Evolutionary conservation across 2,797 vertebrate species (phyloP).

Genomic region (Paratrypauchen microcephalus): DNA sequence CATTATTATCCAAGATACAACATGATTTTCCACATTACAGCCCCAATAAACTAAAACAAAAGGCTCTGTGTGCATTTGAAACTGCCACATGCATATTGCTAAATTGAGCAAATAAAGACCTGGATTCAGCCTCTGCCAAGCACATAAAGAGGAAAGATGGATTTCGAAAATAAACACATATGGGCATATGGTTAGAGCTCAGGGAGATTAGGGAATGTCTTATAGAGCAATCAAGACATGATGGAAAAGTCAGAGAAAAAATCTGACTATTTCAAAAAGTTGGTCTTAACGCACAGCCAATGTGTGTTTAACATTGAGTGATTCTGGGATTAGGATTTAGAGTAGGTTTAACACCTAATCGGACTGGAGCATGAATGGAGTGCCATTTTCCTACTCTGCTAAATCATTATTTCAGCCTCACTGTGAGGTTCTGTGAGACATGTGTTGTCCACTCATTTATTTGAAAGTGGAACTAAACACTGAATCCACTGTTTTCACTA

Average conservation of each 20-base stretch:
- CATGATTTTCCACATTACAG: slow-evolving; percentile 30
- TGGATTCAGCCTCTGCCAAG: slow-evolving; percentile 51
- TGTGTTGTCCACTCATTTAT: no score
- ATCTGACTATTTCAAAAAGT: slow-evolving; percentile 25
- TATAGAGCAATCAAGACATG: slow-evolving; percentile 32
- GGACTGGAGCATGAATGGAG: slow-evolving; percentile 5
- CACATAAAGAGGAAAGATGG: slow-evolving; percentile 56
- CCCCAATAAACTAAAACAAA: slow-evolving; percentile 18
- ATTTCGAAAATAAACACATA: slow-evolving; percentile 57
- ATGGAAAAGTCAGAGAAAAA: slow-evolving; percentile 23
- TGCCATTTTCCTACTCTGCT: slow-evolving; percentile 1
- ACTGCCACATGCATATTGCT: slow-evolving; percentile 52
- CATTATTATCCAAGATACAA: slow-evolving; percentile 19
- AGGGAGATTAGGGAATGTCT: slow-evolving; percentile 41
- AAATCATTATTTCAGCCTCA: slow-evolving; percentile 10
- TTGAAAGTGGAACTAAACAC: no score
- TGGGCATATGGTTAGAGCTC: slow-evolving; percentile 62
- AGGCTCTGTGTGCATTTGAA: slow-evolving; percentile 31
- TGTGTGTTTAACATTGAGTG: slow-evolving; percentile 6
- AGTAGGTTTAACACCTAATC: slow-evolving; percentile 15
- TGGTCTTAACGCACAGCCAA: slow-evolving; percentile 24
- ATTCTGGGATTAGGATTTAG: slow-evolving; percentile 5
- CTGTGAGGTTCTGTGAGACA: neutral
- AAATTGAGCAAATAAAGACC: slow-evolving; percentile 59
- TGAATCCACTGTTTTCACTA: no score